A percentile compares a stretch with the other conserved stretches of the same genome.
Conservation (phyloP, 2,113 vertebrate genomes). For the Lampris incognitus region DNA sequence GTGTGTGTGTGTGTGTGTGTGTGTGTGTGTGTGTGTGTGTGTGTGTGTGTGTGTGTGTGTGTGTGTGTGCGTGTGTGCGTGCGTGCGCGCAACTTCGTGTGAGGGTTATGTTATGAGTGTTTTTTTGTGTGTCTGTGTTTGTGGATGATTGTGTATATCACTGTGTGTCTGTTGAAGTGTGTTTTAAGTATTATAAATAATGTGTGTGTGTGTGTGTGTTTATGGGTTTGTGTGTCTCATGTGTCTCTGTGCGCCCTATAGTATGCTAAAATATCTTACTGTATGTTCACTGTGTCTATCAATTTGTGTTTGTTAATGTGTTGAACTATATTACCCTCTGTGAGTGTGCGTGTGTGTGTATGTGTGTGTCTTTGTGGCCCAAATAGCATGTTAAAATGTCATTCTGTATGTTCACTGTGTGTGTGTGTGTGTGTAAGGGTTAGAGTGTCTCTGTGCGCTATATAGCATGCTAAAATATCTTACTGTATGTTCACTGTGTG, state of each 20-base stretch:
- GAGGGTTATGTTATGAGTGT: background rate
- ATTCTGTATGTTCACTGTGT: background rate
- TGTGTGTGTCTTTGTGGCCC: no score
- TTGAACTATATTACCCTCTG: background rate
- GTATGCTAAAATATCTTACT: no score
- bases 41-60: slow-evolving; percentile 19
- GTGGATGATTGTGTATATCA: no score
- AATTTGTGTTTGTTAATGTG: slow-evolving; percentile 3
- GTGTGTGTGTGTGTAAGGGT: slow-evolving; percentile 12
- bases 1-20: background rate
- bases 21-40: background rate
- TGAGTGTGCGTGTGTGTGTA: background rate
- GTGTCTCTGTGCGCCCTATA: no score
- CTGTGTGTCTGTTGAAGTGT: no score
- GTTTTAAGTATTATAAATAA: no score
- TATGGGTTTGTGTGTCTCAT: no score
- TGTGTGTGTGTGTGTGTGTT: no score
- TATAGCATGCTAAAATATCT: no score
- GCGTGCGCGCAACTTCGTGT: no score
- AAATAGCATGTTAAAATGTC: no score
- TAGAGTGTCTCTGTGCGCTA: no score
- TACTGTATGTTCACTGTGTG: background rate
- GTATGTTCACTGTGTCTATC: background rate
- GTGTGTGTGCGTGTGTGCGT: background rate
- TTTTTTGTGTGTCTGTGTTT: background rate